Base-by-base conservation (phyloP, 2,113 vertebrate species). In the Cepphus grylle region DNA sequence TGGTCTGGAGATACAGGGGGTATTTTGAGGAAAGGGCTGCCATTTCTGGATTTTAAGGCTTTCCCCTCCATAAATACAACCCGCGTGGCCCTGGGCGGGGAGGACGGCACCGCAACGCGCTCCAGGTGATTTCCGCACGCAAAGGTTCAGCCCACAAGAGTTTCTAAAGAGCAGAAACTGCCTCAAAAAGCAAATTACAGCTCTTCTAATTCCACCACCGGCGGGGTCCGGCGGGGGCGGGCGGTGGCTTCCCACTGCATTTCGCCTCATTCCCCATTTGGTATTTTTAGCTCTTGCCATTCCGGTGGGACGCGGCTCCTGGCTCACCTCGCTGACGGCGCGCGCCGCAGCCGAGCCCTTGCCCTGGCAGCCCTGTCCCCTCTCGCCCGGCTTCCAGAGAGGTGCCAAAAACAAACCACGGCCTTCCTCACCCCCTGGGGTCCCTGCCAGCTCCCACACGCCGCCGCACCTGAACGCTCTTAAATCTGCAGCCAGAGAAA, bases 51-150 rank as follows among this genome's bases (percentile, higher is more conserved):
- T 82, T 72, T 88, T 30, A 65, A 76, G 47, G 23, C 38, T 93
- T 79, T 10, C 16, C 26, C 45, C 27, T 81, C 22, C 34, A 29
- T 15, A n/a, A 43, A 76, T 6, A 29, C 4, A 59, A 90, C 47
- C 29, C 4, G 2, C 6, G 0, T 1, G 2, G 32, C 53, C 36
- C 25, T n/a, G 74, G 38, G 40, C 43, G 29, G 63, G 43, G 42
- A 4, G 22, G 3, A 20, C 70, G 59, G 65, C 87, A 42, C 21
- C 3, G 4, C 49, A 61, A 2, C 2, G 2, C 0, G 0, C 74
- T 59, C 74, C 21, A 7, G 38, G 56, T 15, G 23, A 62, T 17
- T 40, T 17, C n/a, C 12, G 12, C 21, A 18, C 12, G 11, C 20
- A 2, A 53, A 26, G 27, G 61, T 80, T 53, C 71, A 81, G 34